Conservation (phyloP, 2,113 vertebrate species). For the Bufo bufo region DNA sequence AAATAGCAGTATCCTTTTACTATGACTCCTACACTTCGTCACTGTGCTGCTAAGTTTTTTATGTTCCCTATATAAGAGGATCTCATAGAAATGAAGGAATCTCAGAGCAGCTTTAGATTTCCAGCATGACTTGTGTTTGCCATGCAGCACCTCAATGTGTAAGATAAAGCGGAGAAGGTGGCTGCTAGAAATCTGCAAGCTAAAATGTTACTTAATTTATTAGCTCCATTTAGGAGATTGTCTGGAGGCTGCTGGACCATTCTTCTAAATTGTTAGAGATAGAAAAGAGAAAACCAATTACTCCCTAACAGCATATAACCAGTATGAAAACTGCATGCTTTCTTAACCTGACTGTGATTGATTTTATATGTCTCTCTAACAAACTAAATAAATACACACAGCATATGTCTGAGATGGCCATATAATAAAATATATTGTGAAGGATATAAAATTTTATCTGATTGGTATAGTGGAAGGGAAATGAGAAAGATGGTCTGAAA, state of each 20-base stretch:
- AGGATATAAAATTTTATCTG: constrained; percentile 55
- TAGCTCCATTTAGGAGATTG: constrained; percentile 57
- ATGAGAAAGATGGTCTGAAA: constrained; percentile 1
- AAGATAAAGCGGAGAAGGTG: constrained; percentile 25
- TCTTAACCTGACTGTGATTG: constrained; percentile 58
- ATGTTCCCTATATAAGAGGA: constrained; percentile 2
- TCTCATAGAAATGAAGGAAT: constrained; percentile 33
- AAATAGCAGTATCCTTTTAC: constrained; percentile 31
- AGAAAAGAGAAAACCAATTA: constrained; percentile 59
- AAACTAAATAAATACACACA: constrained; percentile 59
- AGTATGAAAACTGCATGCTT: constrained; percentile 57
- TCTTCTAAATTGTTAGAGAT: constrained; percentile 59
- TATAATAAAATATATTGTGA: constrained; percentile 56
- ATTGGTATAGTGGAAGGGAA: constrained; percentile 45
- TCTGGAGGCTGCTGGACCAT: constrained; percentile 56
- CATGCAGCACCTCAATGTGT: constrained; percentile 8
- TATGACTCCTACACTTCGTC: constrained; percentile 22
- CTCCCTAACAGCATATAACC: constrained; percentile 59
- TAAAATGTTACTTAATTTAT: constrained; percentile 59
- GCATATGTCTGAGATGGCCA: constrained; percentile 48
- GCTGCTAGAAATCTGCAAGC: constrained; percentile 49
- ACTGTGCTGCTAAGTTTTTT: constrained; percentile 34
- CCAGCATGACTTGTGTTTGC: constrained; percentile 7
- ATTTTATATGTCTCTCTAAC: constrained; percentile 57
- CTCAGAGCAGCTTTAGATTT: constrained; percentile 13